Evolutionary conservation across 2,888 invertebrate species (phyloP).

Genomic region (Caradrina clavipalpis): DNA sequence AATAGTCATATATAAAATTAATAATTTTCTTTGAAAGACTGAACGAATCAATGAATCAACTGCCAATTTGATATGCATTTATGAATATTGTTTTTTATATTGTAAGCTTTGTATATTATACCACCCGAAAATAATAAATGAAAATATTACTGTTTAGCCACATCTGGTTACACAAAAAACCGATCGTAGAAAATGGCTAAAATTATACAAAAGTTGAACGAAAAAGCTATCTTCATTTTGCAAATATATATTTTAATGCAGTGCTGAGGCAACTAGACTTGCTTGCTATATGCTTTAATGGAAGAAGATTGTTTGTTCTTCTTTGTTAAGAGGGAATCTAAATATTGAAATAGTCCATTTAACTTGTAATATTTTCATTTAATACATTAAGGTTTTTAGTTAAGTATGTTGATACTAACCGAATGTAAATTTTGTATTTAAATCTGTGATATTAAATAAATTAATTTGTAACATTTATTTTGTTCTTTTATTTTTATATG

Average conservation of each 20-base stretch:
- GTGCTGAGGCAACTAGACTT: background rate
- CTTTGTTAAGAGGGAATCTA: background rate
- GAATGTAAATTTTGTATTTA: constrained; percentile 82
- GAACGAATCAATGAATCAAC: constrained; percentile 57
- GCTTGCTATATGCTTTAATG: background rate
- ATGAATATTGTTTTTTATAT: constrained; percentile 43
- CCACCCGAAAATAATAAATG: constrained; percentile 35
- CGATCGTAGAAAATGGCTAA: background rate
- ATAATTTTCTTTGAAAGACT: constrained; percentile 63
- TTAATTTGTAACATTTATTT: constrained; percentile 63
- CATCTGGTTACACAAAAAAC: background rate
- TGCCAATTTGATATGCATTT: constrained; percentile 71
- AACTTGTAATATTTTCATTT: constrained; percentile 41
- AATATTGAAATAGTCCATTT: background rate
- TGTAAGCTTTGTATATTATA: constrained; percentile 40
- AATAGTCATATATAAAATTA: background rate
- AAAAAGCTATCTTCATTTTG: too few species aligned
- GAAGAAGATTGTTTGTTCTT: background rate
- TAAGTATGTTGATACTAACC: constrained; percentile 61
- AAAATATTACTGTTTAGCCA: constrained; percentile 27
- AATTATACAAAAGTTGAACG: background rate
- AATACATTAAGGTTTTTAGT: constrained; percentile 41
- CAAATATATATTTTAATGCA: background rate
- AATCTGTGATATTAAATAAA: constrained; percentile 82
- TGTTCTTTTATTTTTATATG: constrained; percentile 7